phyloP scores from a whole-genome alignment of 2,113 vertebrate genomes.

The Rhea americana region DNA sequence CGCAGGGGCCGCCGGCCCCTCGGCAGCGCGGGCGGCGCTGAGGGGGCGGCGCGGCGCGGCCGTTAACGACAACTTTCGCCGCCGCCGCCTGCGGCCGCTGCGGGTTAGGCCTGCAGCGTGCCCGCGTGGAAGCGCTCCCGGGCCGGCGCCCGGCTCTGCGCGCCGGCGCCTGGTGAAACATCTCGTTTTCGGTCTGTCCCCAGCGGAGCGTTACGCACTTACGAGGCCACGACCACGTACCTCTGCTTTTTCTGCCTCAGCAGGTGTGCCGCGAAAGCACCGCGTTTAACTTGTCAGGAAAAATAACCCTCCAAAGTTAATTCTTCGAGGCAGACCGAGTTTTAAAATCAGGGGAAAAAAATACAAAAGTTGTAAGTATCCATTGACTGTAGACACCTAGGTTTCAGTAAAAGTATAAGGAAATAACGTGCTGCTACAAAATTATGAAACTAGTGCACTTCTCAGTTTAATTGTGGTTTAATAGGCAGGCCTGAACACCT shows the following conservation, averaged over 20 bases:
- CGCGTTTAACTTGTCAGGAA: not conserved
- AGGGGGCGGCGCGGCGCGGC: conserved; percentile 3
- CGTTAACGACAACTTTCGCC: no score
- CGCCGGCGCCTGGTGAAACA: not conserved
- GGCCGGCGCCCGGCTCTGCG: not conserved
- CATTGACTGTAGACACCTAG: not conserved
- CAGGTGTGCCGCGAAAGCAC: not conserved
- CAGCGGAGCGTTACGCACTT: not conserved
- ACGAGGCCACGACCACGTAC: not conserved
- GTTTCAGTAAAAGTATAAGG: not conserved
- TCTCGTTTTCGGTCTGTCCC: not conserved
- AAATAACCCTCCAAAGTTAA: not conserved
- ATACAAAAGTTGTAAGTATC: not conserved
- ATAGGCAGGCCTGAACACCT: not conserved
- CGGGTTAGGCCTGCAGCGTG: not conserved
- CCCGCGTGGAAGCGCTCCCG: not conserved
- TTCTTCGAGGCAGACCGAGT: not conserved
- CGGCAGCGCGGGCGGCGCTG: conserved; percentile 14
- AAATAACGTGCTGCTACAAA: not conserved
- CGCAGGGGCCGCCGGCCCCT: conserved; percentile 10
- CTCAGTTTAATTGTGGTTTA: conserved; percentile 5
- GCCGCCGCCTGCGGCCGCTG: no score
- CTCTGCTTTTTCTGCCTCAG: not conserved
- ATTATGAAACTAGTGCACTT: not conserved
- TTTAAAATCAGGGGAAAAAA: not conserved